Base-by-base conservation (phyloP, 2,113 vertebrate species). In the Recurvirostra avosetta region DNA sequence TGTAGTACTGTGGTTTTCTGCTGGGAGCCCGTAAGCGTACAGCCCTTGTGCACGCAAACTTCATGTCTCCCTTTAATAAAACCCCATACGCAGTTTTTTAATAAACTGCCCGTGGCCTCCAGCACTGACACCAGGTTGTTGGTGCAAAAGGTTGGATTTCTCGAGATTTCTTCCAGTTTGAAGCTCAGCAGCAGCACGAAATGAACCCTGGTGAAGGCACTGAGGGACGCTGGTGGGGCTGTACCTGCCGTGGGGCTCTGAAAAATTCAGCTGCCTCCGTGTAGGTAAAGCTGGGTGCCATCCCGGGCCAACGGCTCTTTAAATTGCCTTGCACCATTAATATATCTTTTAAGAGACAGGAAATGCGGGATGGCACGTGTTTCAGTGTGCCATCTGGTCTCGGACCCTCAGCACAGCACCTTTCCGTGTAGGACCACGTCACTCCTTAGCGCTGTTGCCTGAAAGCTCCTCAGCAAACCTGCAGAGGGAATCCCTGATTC, bases 161-260 rank as follows among this genome's bases (percentile, higher is more conserved):
- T 27, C 1, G 5, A 36, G 45, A 23, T 21, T 76, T 61, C 21
- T 32, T 19, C 43, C 19, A 8, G 30, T n/a, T 30, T 0, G 0
- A 29, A 76, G 52, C 84, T 58, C 23, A 58, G 62, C 84, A 62
- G 47, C 49, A 30, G 49, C 49, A 36, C 0, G 0, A 30, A 49
- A 41, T 3, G 16, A n/a, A 49, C 4, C 30, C 6, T 1, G 32
- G 59, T 2, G 77, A 74, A 72, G 52, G 41, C 41, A 7, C 38
- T 9, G 74, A 43, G 66, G 34, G 65, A 32, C 32, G 0, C 36
- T 9, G 22, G 12, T 15, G 66, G 49, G 27, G 43, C 43, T 36
- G 41, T 6, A 18, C 7, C 36, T 17, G n/a, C 79, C 4, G 8
- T 3, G 56, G 41, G 32, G 56, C 43, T 25, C n/a, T 15, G 80